Conservation (phyloP, 2,113 vertebrate genomes). For the Xiphophorus couchianus region DNA sequence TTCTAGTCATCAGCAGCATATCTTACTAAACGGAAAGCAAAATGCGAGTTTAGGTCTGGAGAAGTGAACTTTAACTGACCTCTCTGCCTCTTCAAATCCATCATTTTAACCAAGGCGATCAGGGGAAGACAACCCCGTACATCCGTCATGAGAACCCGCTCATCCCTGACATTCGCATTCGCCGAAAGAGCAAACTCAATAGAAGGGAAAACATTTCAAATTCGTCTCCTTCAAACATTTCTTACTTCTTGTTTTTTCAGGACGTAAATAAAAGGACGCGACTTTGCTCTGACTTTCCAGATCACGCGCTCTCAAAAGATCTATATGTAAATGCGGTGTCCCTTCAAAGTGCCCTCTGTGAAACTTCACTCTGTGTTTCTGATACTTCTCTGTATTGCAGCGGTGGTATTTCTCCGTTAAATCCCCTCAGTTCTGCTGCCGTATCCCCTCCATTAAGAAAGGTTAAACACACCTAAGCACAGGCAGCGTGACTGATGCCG, state of each 20-base stretch:
- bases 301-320: constrained; percentile 22
- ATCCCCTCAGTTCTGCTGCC: constrained; percentile 61
- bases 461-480: constrained; percentile 79
- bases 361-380: constrained; percentile 51
- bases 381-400: constrained; percentile 44
- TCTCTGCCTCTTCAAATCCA: constrained; percentile 44
- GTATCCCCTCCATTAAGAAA: constrained; percentile 63
- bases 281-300: constrained; percentile 60
- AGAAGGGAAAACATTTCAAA: constrained; percentile 33
- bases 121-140: constrained; percentile 32
- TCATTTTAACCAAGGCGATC: constrained; percentile 64
- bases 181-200: constrained; percentile 20
- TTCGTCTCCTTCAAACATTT: not conserved
- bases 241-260: not conserved
- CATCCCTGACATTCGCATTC: constrained; percentile 41
- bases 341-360: constrained; percentile 35
- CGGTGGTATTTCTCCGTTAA: constrained; percentile 60
- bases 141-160: constrained; percentile 55
- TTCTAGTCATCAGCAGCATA: constrained; percentile 1
- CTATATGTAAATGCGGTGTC: constrained; percentile 38
- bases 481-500: constrained; percentile 71
- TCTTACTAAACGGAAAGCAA: constrained; percentile 30
- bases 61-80: constrained; percentile 63
- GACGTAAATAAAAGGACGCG: constrained; percentile 10
- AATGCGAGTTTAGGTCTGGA: constrained; percentile 12